Base-by-base conservation (phyloP, 1,140 invertebrate genomes). In the Mamestra configurata region DNA sequence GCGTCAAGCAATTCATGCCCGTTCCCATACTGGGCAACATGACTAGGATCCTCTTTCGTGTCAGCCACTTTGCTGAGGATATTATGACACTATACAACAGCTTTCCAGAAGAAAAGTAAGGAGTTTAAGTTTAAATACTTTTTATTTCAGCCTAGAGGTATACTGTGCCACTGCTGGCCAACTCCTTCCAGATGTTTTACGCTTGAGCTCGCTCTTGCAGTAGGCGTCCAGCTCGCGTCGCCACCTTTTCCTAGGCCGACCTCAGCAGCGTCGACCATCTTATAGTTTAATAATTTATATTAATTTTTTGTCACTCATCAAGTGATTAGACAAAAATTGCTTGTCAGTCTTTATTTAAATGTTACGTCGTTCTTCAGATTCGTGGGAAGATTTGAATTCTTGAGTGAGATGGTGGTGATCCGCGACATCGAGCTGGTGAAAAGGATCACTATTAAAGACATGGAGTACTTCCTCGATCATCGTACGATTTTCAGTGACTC, bases 391-490 rank as follows among this genome's bases (percentile, higher is more conserved):
- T 96, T 92, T 57, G 95, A 96, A 66, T 94, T 96, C 18, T 37
- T 89, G 0, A 93, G 86, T 1, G 96, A 96, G 0, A 75, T 91
- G 7, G 66, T 97, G 2, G 68, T 97, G 4, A 46, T 97, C 0
- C 93, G 94, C 66, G 96, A 97, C 89, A 91, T 95, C 0, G 96
- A 97, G n/a, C 49, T 97, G 1, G 95, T 97, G 2, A 97, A 96
- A 80, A 93, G 95, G 70, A 90, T 97, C 0, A 88, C 92, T 0
- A 90, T 97, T 0, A 97, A 97, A 86, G 96, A 97, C 81, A 97
- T 97, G 73, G 96, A 97, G 4, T 79, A 96, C 83, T 97, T 97
- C 79, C 86, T 95, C 0, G 96, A 97, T 82, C 96, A 96, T 83
- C 82, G 91, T 1, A 72, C 79, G 0, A 90, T 96, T 37, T 79